Evolutionary conservation across 2,797 vertebrate species (phyloP), one percentile per base, ranked within the genome.

Genomic region (Ispidina picta): DNA sequence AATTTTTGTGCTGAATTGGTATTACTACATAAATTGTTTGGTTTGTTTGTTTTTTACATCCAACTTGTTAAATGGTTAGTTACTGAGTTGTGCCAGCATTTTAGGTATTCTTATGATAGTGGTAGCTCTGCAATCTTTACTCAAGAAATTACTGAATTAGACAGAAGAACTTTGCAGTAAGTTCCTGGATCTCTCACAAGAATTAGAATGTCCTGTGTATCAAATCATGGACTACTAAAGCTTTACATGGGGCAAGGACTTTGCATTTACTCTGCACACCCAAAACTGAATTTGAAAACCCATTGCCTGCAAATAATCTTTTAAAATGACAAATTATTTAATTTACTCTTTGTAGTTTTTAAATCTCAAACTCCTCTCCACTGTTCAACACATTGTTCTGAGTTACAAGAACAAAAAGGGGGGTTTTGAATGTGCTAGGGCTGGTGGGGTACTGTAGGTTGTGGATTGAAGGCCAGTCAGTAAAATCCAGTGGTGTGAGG

Each of bases 1-100:
- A 86, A 87, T 94, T 83, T 96, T 88, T 97, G 86, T 96, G 82
- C 77, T 94, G 65, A 92, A 77, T 95, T 95, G 86, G 64, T 95
- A 85, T 92, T 94, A 15, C 90, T 81, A 76, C 92, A 93, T 96
- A 92, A 84, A 90, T 18, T 26, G 25, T 88, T 86, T 46, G 60
- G 55, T 41, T 52, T 60, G 35, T 37, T 37, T 37, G 35, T 37
- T 70, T 93, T 94, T 79, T 83, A 93, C 93, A 90, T 83, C 71
- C 16, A 68, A 5, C 86, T 95, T 81, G 95, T 86, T 90, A 89
- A 96, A 86, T 86, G 85, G 82, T 92, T 94, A 92, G 91, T 86
- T 92, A 88, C n/a, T 85, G 41, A 93, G 65, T 90, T 0, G 3
- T 94, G 83, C 93, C 92, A 95, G 81, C 90, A 93, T 23, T 83